Percentiles rank a stretch among this genome's conserved stretches.
Conservation (phyloP, 2,888 invertebrate species). For the Troglohyphantes excavatus region DNA sequence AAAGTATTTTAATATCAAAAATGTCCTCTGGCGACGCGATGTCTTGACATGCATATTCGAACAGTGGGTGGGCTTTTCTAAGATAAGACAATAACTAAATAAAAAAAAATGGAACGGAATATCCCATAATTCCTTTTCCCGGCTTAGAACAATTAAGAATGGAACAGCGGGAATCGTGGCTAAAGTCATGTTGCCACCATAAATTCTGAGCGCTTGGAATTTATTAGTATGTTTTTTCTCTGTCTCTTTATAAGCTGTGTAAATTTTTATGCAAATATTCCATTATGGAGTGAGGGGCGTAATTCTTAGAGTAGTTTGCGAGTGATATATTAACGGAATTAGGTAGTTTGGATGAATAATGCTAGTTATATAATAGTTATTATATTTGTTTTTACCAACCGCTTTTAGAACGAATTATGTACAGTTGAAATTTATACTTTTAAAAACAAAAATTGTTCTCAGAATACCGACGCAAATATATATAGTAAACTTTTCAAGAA, state of each 20-base stretch:
- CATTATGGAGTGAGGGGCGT: not conserved
- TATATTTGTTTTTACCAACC: too few relatives aligned
- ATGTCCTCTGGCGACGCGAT: not conserved
- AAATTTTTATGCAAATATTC: slow-evolving; percentile 36
- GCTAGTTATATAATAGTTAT: too few relatives aligned
- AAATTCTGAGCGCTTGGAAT: slow-evolving; percentile 18
- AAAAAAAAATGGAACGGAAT: slow-evolving; percentile 16
- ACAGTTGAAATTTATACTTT: too few relatives aligned
- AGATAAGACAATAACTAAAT: slow-evolving; percentile 41
- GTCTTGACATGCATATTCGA: not conserved
- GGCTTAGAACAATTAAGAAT: slow-evolving; percentile 41
- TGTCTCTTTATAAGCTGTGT: not conserved
- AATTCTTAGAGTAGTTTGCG: not conserved
- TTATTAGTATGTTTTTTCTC: slow-evolving; percentile 25
- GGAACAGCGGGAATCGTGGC: slow-evolving; percentile 18
- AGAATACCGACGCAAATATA: too few relatives aligned
- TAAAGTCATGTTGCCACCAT: slow-evolving; percentile 1
- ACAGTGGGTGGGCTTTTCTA: not conserved
- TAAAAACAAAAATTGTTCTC: too few relatives aligned
- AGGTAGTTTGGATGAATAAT: not conserved
- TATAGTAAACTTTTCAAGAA: too few relatives aligned
- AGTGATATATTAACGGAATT: not conserved
- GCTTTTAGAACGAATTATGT: too few relatives aligned
- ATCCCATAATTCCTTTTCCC: slow-evolving; percentile 25
- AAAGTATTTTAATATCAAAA: slow-evolving; percentile 34